Conservation (phyloP, 2,113 vertebrate genomes). For the Edolisoma coerulescens region DNA sequence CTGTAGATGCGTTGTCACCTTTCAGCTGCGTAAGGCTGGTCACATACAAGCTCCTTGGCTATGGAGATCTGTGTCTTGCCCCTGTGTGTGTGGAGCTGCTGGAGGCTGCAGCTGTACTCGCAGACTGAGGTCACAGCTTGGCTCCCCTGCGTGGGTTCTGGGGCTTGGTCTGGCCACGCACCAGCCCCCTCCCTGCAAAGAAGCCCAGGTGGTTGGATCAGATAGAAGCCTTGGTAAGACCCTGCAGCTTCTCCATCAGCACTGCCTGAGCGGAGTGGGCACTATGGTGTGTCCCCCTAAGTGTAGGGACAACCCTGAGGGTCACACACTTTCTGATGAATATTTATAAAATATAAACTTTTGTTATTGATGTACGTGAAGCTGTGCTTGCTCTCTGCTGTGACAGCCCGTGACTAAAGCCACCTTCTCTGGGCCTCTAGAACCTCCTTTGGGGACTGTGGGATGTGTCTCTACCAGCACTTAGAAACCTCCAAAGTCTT, state of each 20-base stretch:
- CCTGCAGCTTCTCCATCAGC: neutral
- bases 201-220: accelerated
- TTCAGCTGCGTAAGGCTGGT: neutral
- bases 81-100: accelerated
- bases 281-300: accelerated
- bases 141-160: neutral
- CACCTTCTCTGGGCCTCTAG: neutral
- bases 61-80: neutral
- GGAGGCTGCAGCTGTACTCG: neutral
- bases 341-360: neutral
- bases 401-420: neutral
- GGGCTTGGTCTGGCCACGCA: neutral
- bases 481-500: neutral
- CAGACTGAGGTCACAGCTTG: neutral
- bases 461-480: neutral
- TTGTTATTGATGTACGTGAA: neutral
- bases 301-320: neutral
- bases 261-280: accelerated
- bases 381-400: neutral
- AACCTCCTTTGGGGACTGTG: neutral
- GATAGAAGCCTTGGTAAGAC: neutral
- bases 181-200: neutral
- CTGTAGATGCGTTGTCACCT: neutral
- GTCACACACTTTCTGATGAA: neutral
- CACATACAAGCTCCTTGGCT: neutral